A percentile compares a stretch with the other conserved stretches of the same genome.
Evolutionary conservation across 2,888 invertebrate species (phyloP).

Genomic region (Carabus problematicus): DNA sequence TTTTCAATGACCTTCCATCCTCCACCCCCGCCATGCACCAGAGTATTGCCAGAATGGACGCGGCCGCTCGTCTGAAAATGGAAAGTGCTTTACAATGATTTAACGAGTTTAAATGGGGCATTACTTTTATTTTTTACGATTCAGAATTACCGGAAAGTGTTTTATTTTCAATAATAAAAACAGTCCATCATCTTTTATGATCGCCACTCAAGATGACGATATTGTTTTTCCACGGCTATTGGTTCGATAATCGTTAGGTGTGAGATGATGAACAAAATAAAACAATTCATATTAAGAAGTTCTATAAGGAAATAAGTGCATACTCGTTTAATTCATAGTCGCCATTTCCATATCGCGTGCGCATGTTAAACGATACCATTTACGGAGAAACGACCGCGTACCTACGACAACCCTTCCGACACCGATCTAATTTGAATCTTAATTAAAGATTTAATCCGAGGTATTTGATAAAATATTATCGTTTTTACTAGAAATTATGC

Average conservation of each 20-base stretch:
- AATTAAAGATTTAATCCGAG: conserved; percentile 43
- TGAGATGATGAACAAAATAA: neutral
- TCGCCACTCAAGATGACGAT: conserved; percentile 29
- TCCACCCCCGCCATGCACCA: neutral
- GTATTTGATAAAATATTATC: conserved; percentile 43
- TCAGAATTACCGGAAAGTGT: conserved; percentile 45
- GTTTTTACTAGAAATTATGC: conserved; percentile 42
- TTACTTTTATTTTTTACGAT: conserved; percentile 50
- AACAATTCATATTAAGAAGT: neutral
- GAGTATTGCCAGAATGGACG: conserved; percentile 45
- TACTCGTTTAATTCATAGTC: neutral
- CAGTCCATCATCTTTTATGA: conserved; percentile 43
- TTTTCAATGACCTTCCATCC: conserved; percentile 48
- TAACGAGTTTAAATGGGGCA: conserved; percentile 52
- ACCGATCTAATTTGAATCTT: conserved; percentile 40
- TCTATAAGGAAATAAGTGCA: neutral
- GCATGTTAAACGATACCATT: conserved; percentile 12
- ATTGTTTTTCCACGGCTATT: neutral
- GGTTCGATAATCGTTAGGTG: neutral
- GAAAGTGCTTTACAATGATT: conserved; percentile 53
- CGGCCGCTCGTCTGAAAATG: conserved; percentile 46
- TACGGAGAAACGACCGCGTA: conserved; percentile 24
- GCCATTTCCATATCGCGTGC: neutral
- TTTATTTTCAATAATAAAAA: conserved; percentile 44
- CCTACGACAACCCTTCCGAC: conserved; percentile 21